Evolutionary conservation across 2,113 vertebrate species (phyloP).

Genomic region (Anarhynchus alexandrinus): DNA sequence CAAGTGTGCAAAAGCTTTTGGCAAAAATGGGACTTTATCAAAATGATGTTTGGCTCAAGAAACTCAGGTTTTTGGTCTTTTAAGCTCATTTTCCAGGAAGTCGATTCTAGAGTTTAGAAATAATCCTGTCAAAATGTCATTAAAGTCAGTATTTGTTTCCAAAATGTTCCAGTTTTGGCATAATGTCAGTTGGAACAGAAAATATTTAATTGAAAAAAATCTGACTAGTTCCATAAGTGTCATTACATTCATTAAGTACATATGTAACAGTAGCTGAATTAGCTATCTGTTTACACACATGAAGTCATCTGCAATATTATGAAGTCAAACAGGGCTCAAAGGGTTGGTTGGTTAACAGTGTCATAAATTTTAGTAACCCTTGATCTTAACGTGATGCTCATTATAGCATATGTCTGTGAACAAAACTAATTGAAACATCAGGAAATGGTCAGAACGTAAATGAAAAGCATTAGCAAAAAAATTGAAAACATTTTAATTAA

Average conservation of each 20-base stretch:
- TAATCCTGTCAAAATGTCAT: not conserved
- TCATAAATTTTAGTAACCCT: constrained; percentile 7
- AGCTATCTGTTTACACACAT: not conserved
- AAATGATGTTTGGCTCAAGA: not conserved
- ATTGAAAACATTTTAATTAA: not conserved
- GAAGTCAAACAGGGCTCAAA: not conserved
- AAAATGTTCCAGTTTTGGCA: not conserved
- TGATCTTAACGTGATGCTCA: not conserved
- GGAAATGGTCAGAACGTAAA: not conserved
- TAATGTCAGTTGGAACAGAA: not conserved
- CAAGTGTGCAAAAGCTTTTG: not conserved
- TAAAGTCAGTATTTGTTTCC: not conserved
- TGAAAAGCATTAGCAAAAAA: not conserved
- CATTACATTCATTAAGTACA: not conserved
- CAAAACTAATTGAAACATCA: constrained; percentile 14
- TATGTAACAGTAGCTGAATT: not conserved
- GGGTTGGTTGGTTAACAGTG: not conserved
- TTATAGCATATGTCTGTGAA: not conserved
- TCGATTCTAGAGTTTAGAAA: not conserved
- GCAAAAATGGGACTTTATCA: not conserved
- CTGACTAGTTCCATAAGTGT: not conserved
- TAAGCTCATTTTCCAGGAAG: not conserved
- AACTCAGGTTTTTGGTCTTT: not conserved
- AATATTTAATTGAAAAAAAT: not conserved
- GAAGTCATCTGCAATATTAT: not conserved